Conservation (phyloP, 1,140 invertebrate genomes). For the Asbolus verrucosus region DNA sequence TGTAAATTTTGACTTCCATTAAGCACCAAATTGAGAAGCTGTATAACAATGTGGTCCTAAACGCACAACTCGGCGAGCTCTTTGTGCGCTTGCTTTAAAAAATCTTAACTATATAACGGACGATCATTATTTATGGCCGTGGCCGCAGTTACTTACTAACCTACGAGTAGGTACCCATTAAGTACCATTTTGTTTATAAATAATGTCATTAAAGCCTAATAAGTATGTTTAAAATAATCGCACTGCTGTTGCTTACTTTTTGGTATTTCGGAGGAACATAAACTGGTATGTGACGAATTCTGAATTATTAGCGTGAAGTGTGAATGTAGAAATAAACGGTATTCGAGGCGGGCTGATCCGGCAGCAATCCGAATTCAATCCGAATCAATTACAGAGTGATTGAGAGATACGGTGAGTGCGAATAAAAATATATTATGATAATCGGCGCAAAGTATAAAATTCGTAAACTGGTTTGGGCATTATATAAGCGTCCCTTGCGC, state of each 20-base stretch:
- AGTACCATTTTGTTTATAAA: slow-evolving; percentile 18
- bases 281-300: no score
- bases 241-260: no score
- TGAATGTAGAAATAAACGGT: neutral
- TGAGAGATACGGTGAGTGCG: no score
- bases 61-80: slow-evolving; percentile 2
- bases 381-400: slow-evolving; percentile 11
- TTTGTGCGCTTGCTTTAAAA: slow-evolving; percentile 24
- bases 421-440: no score
- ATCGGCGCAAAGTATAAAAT: slow-evolving; percentile 32
- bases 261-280: no score
- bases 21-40: neutral
- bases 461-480: slow-evolving; percentile 58
- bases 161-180: slow-evolving; percentile 4
- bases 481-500: slow-evolving; percentile 50
- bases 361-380: neutral
- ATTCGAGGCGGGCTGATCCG: neutral
- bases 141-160: slow-evolving; percentile 13
- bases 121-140: slow-evolving; percentile 19
- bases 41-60: neutral
- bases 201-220: slow-evolving; percentile 7
- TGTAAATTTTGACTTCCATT: no score
- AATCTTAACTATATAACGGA: slow-evolving; percentile 29
- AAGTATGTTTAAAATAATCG: neutral
- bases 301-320: no score